Conservation (phyloP, 2,888 invertebrate genomes). For the Liposcelis brunnea region DNA sequence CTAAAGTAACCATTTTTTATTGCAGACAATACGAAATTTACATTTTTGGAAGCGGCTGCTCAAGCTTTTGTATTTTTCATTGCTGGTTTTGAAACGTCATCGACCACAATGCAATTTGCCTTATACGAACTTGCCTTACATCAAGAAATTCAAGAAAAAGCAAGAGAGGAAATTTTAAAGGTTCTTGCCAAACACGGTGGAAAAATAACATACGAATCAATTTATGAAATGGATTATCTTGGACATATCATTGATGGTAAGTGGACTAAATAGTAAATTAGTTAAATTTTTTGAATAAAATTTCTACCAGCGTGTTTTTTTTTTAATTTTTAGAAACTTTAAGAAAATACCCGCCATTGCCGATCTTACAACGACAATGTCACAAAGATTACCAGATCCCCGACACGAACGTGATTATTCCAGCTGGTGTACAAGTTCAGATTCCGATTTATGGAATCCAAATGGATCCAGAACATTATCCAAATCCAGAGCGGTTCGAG, state of each 20-base stretch:
- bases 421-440: slow-evolving; percentile 26
- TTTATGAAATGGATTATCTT: slow-evolving; percentile 30
- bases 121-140: slow-evolving; percentile 29
- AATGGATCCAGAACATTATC: slow-evolving; percentile 38
- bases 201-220: slow-evolving; percentile 25
- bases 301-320: no score
- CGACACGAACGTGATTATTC: slow-evolving; percentile 13
- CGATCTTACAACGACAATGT: slow-evolving; percentile 24
- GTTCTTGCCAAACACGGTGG: slow-evolving; percentile 22
- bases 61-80: slow-evolving; percentile 30
- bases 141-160: slow-evolving; percentile 26
- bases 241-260: slow-evolving; percentile 27
- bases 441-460: slow-evolving; percentile 40
- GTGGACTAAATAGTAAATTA: slow-evolving; percentile 11
- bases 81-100: slow-evolving; percentile 34
- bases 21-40: not conserved
- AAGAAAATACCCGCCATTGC: slow-evolving; percentile 25
- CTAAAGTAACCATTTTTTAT: not conserved
- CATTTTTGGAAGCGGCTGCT: slow-evolving; percentile 20
- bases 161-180: slow-evolving; percentile 25
- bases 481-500: slow-evolving; percentile 40
- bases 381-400: slow-evolving; percentile 22
- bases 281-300: no score
- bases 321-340: slow-evolving; percentile 13
- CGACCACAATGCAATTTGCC: slow-evolving; percentile 29